Evolutionary conservation across 2,113 vertebrate genomes (phyloP), one percentile per base, ranked within the genome.

Genomic region (Tiliqua scincoides): DNA sequence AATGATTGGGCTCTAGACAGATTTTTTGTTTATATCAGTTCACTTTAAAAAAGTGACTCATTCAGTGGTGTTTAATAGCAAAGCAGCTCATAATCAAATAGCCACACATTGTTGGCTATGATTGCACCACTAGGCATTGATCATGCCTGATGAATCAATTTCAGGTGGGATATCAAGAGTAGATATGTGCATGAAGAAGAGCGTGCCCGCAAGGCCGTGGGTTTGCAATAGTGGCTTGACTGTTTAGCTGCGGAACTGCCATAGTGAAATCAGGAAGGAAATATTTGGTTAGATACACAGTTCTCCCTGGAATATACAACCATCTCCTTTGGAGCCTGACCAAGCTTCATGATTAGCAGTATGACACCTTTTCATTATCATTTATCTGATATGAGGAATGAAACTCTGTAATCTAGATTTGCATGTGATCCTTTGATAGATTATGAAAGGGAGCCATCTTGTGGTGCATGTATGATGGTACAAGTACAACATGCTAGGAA

Each of bases 391-490:
- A 14, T 30, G 12, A 32, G 18, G 43, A 82, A 63, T 43, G 12
- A 63, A 80, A 32, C 15, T 30, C 78, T 43, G 27, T 4, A 82
- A 4, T 0, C 0, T 0, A 0, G 0, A 1, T 1, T 14, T 0
- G 11, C 10, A 0, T 0, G 3, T 0, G 6, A 0, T 0, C 1
- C 6, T 23, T n/a, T 57, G 17, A 59, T 57, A 35, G 1, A 0
- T 1, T 54, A 57, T 78, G 83, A 61, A 82, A 91, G 87, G 18
- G 92, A 76, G 88, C 88, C 96, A 94, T 77, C 95, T 92, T 18
- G 90, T 95, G 96, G 92, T 82, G 65, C 3, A 6, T 21, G 62
- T 61, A 23, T 30, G 78, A 6, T 65, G 82, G 43, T 52, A 40
- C 63, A 76, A 40, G 43, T 1, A 0, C 6, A 4, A 10, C 11